Conservation (phyloP, 2,888 invertebrate species). For the Willowsia nigromaculata region DNA sequence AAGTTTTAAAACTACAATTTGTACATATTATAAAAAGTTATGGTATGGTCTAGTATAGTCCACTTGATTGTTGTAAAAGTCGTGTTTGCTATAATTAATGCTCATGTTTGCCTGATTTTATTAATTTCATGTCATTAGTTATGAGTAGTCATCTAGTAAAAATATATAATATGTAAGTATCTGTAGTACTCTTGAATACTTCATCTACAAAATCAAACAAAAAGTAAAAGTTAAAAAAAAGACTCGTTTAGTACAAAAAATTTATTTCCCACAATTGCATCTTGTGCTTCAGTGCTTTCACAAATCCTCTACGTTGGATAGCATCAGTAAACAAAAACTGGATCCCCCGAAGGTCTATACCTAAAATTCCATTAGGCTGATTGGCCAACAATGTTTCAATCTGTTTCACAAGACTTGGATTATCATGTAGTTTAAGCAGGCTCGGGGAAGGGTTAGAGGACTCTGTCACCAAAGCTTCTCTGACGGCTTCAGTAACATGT, state of each 20-base stretch:
- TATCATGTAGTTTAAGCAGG: constrained; percentile 74
- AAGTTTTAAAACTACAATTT: no score
- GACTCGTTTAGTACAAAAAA: constrained; percentile 56
- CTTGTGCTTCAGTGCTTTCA: constrained; percentile 92
- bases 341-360: constrained; percentile 89
- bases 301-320: constrained; percentile 89
- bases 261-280: constrained; percentile 94
- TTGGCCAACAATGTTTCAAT: constrained; percentile 51
- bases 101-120: no score
- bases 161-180: no score
- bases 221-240: not conserved
- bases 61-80: no score
- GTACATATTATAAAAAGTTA: no score
- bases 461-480: constrained; percentile 49
- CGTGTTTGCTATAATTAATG: no score
- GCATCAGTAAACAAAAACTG: constrained; percentile 89
- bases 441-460: constrained; percentile 15
- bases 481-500: constrained; percentile 40
- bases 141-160: no score
- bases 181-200: no score
- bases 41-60: no score
- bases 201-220: no score
- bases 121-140: no score
- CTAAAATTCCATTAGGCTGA: constrained; percentile 83
- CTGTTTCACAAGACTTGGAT: constrained; percentile 61